A percentile compares a stretch with the other conserved stretches of the same genome.
These are phyloP conservation scores for Myopa testacea DNA, from an alignment of 2,888 invertebrate genomes.

Conservation along the genomic window DNA sequence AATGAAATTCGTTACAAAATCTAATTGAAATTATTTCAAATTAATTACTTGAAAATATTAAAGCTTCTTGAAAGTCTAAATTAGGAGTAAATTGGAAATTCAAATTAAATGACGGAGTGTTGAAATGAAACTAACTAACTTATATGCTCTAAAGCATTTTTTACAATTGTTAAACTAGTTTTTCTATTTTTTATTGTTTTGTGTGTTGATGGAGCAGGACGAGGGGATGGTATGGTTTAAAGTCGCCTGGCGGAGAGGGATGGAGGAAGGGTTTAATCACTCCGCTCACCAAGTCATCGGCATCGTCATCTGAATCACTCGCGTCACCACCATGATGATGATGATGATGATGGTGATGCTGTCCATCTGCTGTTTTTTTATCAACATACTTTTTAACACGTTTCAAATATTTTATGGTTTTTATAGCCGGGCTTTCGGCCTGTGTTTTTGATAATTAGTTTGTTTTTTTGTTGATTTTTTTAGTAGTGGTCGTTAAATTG, in stretches of 20 bases:
- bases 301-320: slow-evolving; percentile 69
- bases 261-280: background rate
- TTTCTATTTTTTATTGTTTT: too few species aligned
- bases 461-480: background rate
- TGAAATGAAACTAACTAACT: background rate
- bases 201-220: background rate
- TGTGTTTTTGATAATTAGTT: slow-evolving; percentile 46
- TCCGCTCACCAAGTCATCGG: slow-evolving; percentile 79
- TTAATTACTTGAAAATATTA: background rate
- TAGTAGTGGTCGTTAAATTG: background rate
- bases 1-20: background rate
- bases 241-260: background rate
- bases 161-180: too few species aligned
- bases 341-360: slow-evolving; percentile 46
- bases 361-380: slow-evolving; percentile 63
- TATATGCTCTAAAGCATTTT: background rate
- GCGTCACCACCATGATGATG: slow-evolving; percentile 49
- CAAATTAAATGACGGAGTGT: slow-evolving; percentile 5
- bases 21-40: background rate
- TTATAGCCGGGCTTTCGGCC: slow-evolving; percentile 67
- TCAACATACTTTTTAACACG: slow-evolving; percentile 68
- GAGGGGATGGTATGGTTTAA: too few species aligned
- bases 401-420: slow-evolving; percentile 68
- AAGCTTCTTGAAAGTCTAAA: background rate
- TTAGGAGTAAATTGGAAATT: slow-evolving; percentile 23